Percentiles rank a stretch among this genome's conserved stretches.
These are phyloP conservation scores for Pecten maximus DNA, from an alignment of 2,888 invertebrate genomes.

Conservation along the genomic window DNA sequence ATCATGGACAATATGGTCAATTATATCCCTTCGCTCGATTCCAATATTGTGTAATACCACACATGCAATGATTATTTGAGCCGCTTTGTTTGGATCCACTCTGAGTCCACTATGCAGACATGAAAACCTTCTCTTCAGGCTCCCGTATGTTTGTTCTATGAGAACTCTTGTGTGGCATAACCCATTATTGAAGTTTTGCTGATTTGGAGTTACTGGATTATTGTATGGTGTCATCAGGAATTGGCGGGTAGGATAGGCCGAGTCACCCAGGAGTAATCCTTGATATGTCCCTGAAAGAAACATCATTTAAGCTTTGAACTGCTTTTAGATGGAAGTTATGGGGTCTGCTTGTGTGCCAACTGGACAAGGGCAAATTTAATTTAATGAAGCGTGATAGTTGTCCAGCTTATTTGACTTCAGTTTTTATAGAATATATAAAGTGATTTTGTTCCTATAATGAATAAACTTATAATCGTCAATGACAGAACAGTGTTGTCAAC, in stretches of 20 bases:
- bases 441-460: too few relatives aligned
- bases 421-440: not conserved
- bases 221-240: constrained; percentile 50
- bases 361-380: not conserved
- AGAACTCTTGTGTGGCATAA: constrained; percentile 42
- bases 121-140: too few relatives aligned
- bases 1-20: too few relatives aligned
- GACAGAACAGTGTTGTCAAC: too few relatives aligned
- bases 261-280: constrained; percentile 50
- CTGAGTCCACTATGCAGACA: too few relatives aligned
- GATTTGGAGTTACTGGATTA: not conserved
- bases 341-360: too few relatives aligned
- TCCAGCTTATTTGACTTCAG: not conserved
- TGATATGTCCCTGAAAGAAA: constrained; percentile 36
- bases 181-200: constrained; percentile 44
- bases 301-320: not conserved
- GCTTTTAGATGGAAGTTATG: not conserved
- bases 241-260: constrained; percentile 41
- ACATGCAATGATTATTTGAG: too few relatives aligned
- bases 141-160: constrained; percentile 53
- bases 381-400: not conserved
- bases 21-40: too few relatives aligned
- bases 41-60: too few relatives aligned
- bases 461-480: too few relatives aligned
- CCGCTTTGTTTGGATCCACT: too few relatives aligned